phyloP scores from a whole-genome alignment of 2,888 invertebrate species.

The Ceramica pisi region DNA sequence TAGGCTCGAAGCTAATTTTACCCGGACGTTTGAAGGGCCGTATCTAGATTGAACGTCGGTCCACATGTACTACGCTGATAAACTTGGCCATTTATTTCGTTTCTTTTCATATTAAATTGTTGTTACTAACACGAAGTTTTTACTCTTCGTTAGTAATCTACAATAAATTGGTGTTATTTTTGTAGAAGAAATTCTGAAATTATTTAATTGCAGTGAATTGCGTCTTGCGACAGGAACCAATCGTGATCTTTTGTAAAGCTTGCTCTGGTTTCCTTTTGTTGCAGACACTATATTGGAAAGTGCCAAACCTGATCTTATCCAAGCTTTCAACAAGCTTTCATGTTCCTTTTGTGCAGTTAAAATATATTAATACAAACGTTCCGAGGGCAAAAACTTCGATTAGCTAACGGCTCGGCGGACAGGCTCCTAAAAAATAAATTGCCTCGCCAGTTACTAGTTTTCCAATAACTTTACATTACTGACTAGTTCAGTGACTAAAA shows the following conservation, averaged over 20 bases:
- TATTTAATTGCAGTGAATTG: conserved; percentile 66
- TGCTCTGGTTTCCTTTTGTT: conserved; percentile 67
- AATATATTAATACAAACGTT: conserved; percentile 27
- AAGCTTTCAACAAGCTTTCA: conserved; percentile 53
- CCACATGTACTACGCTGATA: conserved; percentile 58
- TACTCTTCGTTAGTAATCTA: conserved; percentile 7
- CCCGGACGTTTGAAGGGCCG: conserved; percentile 63
- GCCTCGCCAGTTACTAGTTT: conserved; percentile 21
- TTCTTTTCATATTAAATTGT: conserved; percentile 39
- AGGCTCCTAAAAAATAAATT: conserved; percentile 44
- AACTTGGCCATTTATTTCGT: conserved; percentile 59
- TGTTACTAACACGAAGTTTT: conserved; percentile 5
- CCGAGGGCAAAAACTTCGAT: conserved; percentile 28
- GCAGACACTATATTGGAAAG: conserved; percentile 65
- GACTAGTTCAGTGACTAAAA: conserved; percentile 17
- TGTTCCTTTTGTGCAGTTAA: conserved; percentile 36
- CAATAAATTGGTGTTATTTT: conserved; percentile 27
- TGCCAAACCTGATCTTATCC: conserved; percentile 55
- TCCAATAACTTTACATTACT: conserved; percentile 35
- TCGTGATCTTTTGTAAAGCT: conserved; percentile 67
- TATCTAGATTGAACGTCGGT: conserved; percentile 64
- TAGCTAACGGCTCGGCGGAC: conserved; percentile 26
- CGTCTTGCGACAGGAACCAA: conserved; percentile 62
- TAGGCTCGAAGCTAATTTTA: conserved; percentile 68
- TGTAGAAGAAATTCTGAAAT: conserved; percentile 55